These are phyloP conservation scores for Drosophila virilis DNA, from an alignment of 1,140 invertebrate genomes.

Conservation along the genomic window DNA sequence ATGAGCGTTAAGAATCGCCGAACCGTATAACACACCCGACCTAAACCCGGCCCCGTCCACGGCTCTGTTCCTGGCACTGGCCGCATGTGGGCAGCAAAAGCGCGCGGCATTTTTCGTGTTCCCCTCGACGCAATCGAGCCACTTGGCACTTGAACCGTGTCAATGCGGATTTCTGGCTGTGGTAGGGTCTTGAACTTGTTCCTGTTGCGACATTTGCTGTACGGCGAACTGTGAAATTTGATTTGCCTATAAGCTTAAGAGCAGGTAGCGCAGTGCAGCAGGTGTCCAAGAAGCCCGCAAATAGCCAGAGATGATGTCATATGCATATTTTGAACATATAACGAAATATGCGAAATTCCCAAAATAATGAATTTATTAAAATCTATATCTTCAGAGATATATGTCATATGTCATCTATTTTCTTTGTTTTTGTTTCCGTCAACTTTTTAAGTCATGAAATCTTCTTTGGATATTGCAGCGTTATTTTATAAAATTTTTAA, in stretches of 20 bases:
- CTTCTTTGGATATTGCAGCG: no score
- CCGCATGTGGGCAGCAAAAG: slow-evolving; percentile 54
- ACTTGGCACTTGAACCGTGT: slow-evolving; percentile 75
- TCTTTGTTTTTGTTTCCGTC: no score
- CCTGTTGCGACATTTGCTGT: slow-evolving; percentile 14
- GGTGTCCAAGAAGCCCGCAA: neutral
- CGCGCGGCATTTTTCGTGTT: slow-evolving; percentile 57
- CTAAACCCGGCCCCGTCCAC: neutral
- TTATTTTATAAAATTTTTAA: no score
- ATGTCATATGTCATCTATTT: no score
- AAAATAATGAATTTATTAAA: no score
- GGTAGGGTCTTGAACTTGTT: slow-evolving; percentile 14
- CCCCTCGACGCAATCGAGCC: slow-evolving; percentile 31
- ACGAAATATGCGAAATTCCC: neutral
- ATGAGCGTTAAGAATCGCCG: slow-evolving; percentile 70
- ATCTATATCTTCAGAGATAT: no score
- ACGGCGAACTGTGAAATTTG: slow-evolving; percentile 21
- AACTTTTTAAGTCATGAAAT: no score
- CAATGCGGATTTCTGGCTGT: slow-evolving; percentile 42
- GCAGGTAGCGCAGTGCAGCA: slow-evolving; percentile 7
- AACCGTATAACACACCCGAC: slow-evolving; percentile 68
- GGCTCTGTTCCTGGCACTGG: neutral
- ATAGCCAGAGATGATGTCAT: neutral
- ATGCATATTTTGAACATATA: no score
- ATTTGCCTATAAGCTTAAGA: slow-evolving; percentile 31